phyloP scores from a whole-genome alignment of 2,797 vertebrate species.

The Acestrorhynchus altus region DNA sequence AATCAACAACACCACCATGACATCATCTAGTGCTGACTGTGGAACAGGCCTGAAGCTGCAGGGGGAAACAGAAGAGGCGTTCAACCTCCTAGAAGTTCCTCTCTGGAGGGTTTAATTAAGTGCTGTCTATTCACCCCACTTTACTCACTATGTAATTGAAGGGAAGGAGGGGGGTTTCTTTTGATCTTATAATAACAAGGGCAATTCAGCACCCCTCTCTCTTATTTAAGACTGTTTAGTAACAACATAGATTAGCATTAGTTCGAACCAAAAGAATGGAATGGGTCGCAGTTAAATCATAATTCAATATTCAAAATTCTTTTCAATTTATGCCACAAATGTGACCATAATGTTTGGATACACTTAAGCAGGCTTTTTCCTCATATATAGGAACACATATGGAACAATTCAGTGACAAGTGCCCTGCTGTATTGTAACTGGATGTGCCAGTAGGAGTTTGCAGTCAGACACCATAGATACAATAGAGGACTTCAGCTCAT shows the following conservation, averaged over 20 bases:
- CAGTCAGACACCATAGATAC: too few relatives aligned
- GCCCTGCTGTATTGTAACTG: too few relatives aligned
- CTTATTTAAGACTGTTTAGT: slow-evolving; percentile 40
- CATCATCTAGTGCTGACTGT: slow-evolving; percentile 37
- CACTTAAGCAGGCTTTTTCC: too few relatives aligned
- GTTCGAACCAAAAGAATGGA: not conserved
- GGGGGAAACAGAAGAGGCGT: slow-evolving; percentile 33
- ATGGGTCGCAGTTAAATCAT: not conserved
- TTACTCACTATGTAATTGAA: slow-evolving; percentile 40
- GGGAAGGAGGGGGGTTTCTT: slow-evolving; percentile 28
- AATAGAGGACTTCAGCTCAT: too few relatives aligned
- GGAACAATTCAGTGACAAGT: too few relatives aligned
- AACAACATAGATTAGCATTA: slow-evolving; percentile 20
- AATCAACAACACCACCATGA: slow-evolving; percentile 40
- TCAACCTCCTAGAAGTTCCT: slow-evolving; percentile 41
- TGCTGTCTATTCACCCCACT: slow-evolving; percentile 33
- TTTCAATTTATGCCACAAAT: too few relatives aligned
- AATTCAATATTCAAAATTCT: not conserved
- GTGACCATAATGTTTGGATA: too few relatives aligned
- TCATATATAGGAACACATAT: too few relatives aligned
- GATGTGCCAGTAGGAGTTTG: too few relatives aligned
- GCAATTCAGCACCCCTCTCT: slow-evolving; percentile 30
- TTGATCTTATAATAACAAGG: slow-evolving; percentile 34
- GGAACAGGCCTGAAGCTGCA: slow-evolving; percentile 4
- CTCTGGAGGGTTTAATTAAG: slow-evolving; percentile 44